A percentile compares a stretch with the other conserved stretches of the same genome.
These are phyloP conservation scores for Mactromeris polynyma DNA, from an alignment of 2,888 invertebrate genomes.

Conservation along the genomic window DNA sequence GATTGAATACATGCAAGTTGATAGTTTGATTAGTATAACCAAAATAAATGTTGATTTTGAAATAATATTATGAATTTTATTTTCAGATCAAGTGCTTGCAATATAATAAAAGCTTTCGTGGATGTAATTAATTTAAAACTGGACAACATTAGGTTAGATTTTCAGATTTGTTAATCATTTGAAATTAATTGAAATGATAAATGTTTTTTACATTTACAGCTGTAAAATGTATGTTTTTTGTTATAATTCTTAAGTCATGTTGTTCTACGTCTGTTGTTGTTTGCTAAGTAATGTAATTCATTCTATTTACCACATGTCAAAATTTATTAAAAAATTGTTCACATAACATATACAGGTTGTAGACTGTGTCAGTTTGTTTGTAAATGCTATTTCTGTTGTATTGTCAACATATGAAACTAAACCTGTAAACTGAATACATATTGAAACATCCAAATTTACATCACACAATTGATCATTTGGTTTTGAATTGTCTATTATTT, in stretches of 20 bases:
- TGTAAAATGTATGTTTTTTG: background rate
- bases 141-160: background rate
- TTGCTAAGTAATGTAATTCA: too few relatives aligned
- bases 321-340: background rate
- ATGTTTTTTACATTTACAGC: background rate
- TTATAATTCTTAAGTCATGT: too few relatives aligned
- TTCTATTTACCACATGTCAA: too few relatives aligned
- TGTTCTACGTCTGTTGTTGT: background rate
- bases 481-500: background rate
- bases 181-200: background rate
- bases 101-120: background rate
- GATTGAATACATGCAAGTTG: too few relatives aligned
- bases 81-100: background rate
- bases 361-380: background rate
- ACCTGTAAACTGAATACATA: background rate
- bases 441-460: background rate
- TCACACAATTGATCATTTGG: background rate
- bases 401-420: background rate
- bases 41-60: too few relatives aligned
- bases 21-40: too few relatives aligned
- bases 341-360: background rate
- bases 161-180: background rate
- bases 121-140: background rate
- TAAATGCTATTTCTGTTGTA: background rate
- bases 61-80: too few relatives aligned